These are phyloP conservation scores for Tuta absoluta DNA, from an alignment of 2,888 invertebrate species.

Conservation along the genomic window DNA sequence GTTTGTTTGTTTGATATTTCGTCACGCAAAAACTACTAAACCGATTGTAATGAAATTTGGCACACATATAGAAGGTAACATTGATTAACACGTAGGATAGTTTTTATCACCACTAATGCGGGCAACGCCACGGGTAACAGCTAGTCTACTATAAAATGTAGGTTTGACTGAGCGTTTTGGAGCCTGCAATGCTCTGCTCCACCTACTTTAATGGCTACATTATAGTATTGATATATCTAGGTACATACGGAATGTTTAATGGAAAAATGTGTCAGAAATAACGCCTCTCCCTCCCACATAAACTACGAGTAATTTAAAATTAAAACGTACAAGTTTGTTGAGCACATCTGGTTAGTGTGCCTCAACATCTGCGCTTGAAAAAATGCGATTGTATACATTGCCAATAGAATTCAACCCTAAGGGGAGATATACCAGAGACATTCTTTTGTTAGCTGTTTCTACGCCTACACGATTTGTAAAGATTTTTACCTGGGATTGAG, in stretches of 20 bases:
- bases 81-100: no score
- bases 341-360: slow-evolving; percentile 53
- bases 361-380: slow-evolving; percentile 53
- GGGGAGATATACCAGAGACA: slow-evolving; percentile 40
- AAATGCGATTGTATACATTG: slow-evolving; percentile 39
- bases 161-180: no score
- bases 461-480: slow-evolving; percentile 44
- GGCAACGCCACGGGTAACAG: no score
- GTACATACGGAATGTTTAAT: not conserved
- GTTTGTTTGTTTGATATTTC: no score
- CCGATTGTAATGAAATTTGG: no score
- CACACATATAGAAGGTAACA: no score
- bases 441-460: slow-evolving; percentile 25
- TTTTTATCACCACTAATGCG: no score
- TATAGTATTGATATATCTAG: no score
- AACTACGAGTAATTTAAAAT: slow-evolving; percentile 21
- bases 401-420: slow-evolving; percentile 54
- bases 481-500: slow-evolving; percentile 48
- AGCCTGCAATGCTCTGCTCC: no score
- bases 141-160: no score
- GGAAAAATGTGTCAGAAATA: not conserved
- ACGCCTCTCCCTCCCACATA: slow-evolving; percentile 7
- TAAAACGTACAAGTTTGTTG: slow-evolving; percentile 16
- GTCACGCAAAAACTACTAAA: no score
- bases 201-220: no score